phyloP scores from a whole-genome alignment of 2,797 vertebrate genomes.

The Micropoecilia bifurca region DNA sequence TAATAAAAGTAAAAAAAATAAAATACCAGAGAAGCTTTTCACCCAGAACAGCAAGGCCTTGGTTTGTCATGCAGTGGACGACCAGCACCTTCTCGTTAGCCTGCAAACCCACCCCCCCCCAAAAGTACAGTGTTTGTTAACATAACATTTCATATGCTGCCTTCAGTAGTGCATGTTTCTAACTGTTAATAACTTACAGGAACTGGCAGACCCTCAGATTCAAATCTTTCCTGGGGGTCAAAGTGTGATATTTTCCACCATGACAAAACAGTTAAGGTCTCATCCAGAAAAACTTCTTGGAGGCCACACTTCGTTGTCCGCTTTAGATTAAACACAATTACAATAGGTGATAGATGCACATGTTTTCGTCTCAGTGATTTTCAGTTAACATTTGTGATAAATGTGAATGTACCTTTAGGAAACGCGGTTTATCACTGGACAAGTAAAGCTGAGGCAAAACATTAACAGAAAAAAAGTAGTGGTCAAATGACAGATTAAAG shows the following conservation, averaged over 20 bases:
- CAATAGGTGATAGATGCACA: not conserved
- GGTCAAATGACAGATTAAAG: not conserved
- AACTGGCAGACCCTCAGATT: constrained; percentile 87
- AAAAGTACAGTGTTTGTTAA: not conserved
- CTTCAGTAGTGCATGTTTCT: not conserved
- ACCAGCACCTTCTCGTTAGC: constrained; percentile 86
- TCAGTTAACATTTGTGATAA: not conserved
- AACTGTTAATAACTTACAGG: constrained; percentile 79
- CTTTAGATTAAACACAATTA: constrained; percentile 35
- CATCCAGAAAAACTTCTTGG: constrained; percentile 87
- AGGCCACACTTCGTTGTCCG: constrained; percentile 85
- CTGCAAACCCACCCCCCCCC: too few relatives aligned
- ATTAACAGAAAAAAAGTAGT: constrained; percentile 12
- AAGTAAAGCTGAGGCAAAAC: constrained; percentile 85
- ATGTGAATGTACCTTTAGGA: constrained; percentile 72
- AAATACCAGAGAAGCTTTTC: constrained; percentile 84
- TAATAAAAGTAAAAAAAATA: constrained; percentile 18
- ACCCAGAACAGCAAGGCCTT: constrained; percentile 84
- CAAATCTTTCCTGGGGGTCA: constrained; percentile 89
- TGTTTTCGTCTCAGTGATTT: not conserved
- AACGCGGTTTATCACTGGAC: constrained; percentile 86
- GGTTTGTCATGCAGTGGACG: constrained; percentile 89
- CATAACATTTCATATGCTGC: not conserved
- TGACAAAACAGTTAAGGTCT: constrained; percentile 79
- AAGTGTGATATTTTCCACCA: constrained; percentile 85